phyloP scores from a whole-genome alignment of 2,113 vertebrate genomes.

The Mirounga angustirostris region DNA sequence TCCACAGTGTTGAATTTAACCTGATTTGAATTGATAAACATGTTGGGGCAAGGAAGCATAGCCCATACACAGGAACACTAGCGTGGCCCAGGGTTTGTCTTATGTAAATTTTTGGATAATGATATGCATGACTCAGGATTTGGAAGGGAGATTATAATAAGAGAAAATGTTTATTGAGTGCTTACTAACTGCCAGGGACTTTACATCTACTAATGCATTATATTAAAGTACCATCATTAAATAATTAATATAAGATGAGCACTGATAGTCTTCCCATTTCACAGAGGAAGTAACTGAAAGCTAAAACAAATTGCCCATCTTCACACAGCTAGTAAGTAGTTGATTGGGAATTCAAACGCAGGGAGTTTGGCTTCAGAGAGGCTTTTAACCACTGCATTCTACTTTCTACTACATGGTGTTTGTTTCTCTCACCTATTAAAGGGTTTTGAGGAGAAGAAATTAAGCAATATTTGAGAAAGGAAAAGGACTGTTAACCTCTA shows the following conservation, averaged over 20 bases:
- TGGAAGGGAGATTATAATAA: neutral
- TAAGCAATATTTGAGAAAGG: neutral
- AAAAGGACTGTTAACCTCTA: neutral
- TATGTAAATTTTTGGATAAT: neutral
- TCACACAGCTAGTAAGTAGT: neutral
- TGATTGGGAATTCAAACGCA: neutral
- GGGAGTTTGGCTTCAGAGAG: neutral
- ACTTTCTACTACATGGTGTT: neutral
- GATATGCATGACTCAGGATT: neutral
- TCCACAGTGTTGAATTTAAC: neutral
- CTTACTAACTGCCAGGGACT: neutral
- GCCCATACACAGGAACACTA: fast-evolving
- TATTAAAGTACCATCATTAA: neutral
- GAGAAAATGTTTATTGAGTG: neutral
- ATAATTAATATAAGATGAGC: neutral
- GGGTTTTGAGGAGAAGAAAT: neutral
- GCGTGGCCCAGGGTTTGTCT: neutral
- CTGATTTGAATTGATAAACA: neutral
- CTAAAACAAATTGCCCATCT: neutral
- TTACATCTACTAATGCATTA: neutral
- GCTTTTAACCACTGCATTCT: neutral
- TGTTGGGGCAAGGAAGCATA: fast-evolving
- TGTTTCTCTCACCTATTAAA: neutral
- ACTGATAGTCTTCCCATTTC: neutral
- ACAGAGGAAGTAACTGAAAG: neutral